Conservation (phyloP, 1,140 invertebrate species). For the Macrosteles quadrilineatus region DNA sequence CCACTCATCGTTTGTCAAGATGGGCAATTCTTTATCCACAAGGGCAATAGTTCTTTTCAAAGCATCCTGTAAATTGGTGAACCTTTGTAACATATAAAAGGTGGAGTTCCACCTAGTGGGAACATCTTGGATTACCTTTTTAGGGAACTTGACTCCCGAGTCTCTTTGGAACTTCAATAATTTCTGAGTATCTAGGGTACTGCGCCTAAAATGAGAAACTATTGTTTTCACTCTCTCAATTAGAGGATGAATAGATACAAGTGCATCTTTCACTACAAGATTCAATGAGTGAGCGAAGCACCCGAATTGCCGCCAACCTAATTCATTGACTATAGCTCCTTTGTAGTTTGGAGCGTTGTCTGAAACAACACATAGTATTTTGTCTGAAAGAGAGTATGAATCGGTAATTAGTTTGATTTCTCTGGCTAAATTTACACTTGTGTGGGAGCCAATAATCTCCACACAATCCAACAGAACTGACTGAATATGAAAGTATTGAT, state of each 20-base stretch:
- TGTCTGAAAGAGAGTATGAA: slow-evolving; percentile 40
- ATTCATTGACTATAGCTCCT: slow-evolving; percentile 13
- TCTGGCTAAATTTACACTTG: background rate
- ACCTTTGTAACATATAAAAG: slow-evolving; percentile 49
- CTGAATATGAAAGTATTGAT: slow-evolving; percentile 32
- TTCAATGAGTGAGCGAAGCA: slow-evolving; percentile 40
- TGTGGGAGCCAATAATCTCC: slow-evolving; percentile 17
- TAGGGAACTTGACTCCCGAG: slow-evolving; percentile 1
- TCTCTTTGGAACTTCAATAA: slow-evolving; percentile 18
- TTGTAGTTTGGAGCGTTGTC: slow-evolving; percentile 40
- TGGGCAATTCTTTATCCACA: slow-evolving; percentile 43
- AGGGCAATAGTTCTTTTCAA: slow-evolving; percentile 41
- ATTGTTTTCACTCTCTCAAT: background rate
- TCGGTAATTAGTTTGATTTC: slow-evolving; percentile 35
- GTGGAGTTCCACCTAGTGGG: slow-evolving; percentile 48
- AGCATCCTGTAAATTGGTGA: slow-evolving; percentile 40
- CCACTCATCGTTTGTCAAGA: slow-evolving; percentile 45
- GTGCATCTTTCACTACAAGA: slow-evolving; percentile 32
- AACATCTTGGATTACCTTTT: slow-evolving; percentile 46
- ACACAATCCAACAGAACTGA: slow-evolving; percentile 33
- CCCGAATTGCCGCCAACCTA: slow-evolving; percentile 35
- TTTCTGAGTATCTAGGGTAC: background rate
- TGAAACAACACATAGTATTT: slow-evolving; percentile 42
- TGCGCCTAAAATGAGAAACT: background rate
- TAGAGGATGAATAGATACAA: background rate